phyloP scores from a whole-genome alignment of 1,140 invertebrate species.

The Drosophila melanogaster region Release_6_plus_ISO1_MT NT_033777.3:20804501-20805000 shows the following conservation, averaged over 20 bases:
- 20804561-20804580: constrained; percentile 16
- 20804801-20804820: constrained; percentile 72
- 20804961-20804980: constrained; percentile 8
- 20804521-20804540: constrained; percentile 33
- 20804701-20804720: constrained; percentile 76
- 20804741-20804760: constrained; percentile 55
- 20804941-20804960: constrained; percentile 33
- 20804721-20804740: constrained; percentile 47
- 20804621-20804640: constrained; percentile 5
- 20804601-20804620: not conserved
- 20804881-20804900: not conserved
- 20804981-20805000: not conserved
- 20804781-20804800: constrained; percentile 55
- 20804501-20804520: constrained; percentile 44
- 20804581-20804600: not conserved
- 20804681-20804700: constrained; percentile 68
- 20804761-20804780: constrained; percentile 58
- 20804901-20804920: not conserved
- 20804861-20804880: constrained; percentile 51
- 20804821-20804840: constrained; percentile 66
- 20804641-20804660: constrained; percentile 50
- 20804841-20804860: constrained; percentile 47
- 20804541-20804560: constrained; percentile 21
- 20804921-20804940: constrained; percentile 1
- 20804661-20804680: constrained; percentile 81